Evolutionary conservation across 1,140 invertebrate species (phyloP).

Genomic region (Drosophila parabipectinata): DNA sequence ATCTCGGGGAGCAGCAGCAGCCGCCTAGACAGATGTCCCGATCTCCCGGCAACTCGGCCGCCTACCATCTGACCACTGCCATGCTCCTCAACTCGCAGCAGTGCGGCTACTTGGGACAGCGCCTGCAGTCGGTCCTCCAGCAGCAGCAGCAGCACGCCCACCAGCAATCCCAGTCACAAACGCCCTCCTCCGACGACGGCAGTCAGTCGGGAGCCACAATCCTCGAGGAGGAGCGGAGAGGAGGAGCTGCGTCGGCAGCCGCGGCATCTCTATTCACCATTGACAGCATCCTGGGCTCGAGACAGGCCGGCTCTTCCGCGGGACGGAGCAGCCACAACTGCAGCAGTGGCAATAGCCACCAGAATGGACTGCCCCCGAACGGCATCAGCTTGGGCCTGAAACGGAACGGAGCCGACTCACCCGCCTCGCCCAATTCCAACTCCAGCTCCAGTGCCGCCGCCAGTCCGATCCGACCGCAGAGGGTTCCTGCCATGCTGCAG

Average conservation of each 20-base stretch:
- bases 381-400: constrained; percentile 49
- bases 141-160: constrained; percentile 68
- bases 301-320: constrained; percentile 24
- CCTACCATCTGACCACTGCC: constrained; percentile 79
- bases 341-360: constrained; percentile 29
- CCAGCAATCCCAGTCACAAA: constrained; percentile 66
- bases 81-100: constrained; percentile 83
- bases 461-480: constrained; percentile 84
- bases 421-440: constrained; percentile 77
- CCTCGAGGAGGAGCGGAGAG: constrained; percentile 80
- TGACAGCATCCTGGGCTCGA: constrained; percentile 89
- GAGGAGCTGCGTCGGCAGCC: constrained; percentile 85
- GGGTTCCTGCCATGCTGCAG: constrained; percentile 84
- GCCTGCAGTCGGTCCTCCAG: constrained; percentile 74
- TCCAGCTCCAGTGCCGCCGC: constrained; percentile 83
- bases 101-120: constrained; percentile 79
- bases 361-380: constrained; percentile 39
- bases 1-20: constrained; percentile 61
- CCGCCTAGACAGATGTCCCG: constrained; percentile 61
- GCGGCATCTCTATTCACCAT: constrained; percentile 91
- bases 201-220: constrained; percentile 77
- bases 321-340: constrained; percentile 29
- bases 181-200: constrained; percentile 78
- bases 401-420: constrained; percentile 70
- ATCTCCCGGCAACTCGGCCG: constrained; percentile 59